Percentiles rank a stretch among this genome's conserved stretches.
Evolutionary conservation across 2,888 invertebrate genomes (phyloP).

Genomic region (Conomelus anceps): DNA sequence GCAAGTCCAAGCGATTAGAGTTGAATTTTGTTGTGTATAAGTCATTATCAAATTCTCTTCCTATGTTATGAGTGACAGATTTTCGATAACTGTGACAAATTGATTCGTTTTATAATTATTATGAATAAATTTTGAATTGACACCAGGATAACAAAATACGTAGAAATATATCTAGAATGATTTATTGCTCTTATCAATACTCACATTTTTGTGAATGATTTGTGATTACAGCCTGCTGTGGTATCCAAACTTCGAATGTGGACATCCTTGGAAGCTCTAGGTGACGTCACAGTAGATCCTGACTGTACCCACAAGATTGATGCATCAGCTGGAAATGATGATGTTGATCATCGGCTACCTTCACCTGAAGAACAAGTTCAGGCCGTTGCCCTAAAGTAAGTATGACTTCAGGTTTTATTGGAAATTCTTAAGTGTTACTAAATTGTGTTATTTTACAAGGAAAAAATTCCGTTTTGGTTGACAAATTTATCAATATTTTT

Average conservation of each 20-base stretch:
- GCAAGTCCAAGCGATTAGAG: too few relatives aligned
- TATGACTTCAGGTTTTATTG: constrained; percentile 6
- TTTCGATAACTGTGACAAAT: background rate
- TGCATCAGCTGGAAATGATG: constrained; percentile 47
- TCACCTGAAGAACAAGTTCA: constrained; percentile 82
- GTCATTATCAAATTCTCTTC: too few relatives aligned
- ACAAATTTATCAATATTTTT: too few relatives aligned
- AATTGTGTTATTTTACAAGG: too few relatives aligned
- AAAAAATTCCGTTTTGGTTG: too few relatives aligned
- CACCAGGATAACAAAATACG: background rate
- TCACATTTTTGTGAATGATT: background rate
- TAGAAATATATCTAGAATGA: background rate
- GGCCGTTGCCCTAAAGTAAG: constrained; percentile 74
- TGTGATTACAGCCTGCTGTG: constrained; percentile 62
- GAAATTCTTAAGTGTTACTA: too few relatives aligned
- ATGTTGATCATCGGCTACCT: constrained; percentile 76
- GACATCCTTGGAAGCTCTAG: constrained; percentile 75
- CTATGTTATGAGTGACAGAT: background rate
- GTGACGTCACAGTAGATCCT: constrained; percentile 72
- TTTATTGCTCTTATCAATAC: background rate
- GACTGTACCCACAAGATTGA: constrained; percentile 69
- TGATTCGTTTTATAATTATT: background rate
- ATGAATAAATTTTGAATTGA: background rate
- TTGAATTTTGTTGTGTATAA: background rate
- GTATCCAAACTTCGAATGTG: constrained; percentile 74